Evolutionary conservation across 2,888 invertebrate genomes (phyloP).

Genomic region (Tinea trinotella): DNA sequence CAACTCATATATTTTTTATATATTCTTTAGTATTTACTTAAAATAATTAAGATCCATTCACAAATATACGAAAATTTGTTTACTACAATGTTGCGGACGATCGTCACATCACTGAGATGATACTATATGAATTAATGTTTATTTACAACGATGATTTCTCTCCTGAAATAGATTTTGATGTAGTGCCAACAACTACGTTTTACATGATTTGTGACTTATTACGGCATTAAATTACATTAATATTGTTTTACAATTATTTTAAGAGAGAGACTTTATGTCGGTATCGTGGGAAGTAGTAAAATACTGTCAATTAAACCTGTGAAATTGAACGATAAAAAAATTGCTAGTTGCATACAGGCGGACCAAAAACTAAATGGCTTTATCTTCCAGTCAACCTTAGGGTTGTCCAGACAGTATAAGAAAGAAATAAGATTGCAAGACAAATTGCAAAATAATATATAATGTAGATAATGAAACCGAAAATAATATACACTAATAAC

Average conservation of each 20-base stretch:
- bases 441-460: too few species aligned
- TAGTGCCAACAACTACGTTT: slow-evolving; percentile 14
- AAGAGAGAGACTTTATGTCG: neutral
- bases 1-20: too few species aligned
- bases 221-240: slow-evolving; percentile 10
- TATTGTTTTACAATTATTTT: neutral
- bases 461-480: too few species aligned
- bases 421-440: too few species aligned
- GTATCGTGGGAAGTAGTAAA: neutral
- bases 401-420: too few species aligned
- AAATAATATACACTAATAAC: too few species aligned
- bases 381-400: too few species aligned
- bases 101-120: neutral
- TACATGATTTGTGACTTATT: slow-evolving; percentile 11
- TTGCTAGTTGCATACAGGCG: too few species aligned
- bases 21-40: neutral
- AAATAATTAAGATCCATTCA: neutral
- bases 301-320: too few species aligned
- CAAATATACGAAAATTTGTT: neutral
- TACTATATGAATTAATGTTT: slow-evolving; percentile 10
- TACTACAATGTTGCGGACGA: neutral
- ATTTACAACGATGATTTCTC: slow-evolving; percentile 11
- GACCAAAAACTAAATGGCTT: too few species aligned
- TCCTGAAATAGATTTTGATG: slow-evolving; percentile 14
- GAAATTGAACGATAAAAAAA: too few species aligned